These are phyloP conservation scores for Dendrophyllia cribrosa DNA, from an alignment of 64 coral and sea anemone genomes.

Conservation along the genomic window DNA sequence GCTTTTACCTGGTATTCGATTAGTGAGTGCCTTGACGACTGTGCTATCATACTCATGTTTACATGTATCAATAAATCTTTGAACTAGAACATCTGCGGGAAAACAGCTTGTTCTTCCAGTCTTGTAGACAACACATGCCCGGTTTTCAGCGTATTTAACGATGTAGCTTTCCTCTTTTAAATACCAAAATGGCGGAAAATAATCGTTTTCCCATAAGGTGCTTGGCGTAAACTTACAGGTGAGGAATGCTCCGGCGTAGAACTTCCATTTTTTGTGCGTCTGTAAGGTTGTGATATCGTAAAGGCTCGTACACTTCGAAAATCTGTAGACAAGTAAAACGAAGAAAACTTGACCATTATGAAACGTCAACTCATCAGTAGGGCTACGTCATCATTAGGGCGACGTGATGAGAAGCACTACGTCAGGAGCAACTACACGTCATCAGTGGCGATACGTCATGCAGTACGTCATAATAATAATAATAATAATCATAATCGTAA, in stretches of 20 bases:
- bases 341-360: background rate
- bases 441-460: no score
- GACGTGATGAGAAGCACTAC: no score
- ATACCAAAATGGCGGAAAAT: slow-evolving; percentile 38
- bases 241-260: background rate
- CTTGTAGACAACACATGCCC: background rate
- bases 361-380: no score
- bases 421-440: no score
- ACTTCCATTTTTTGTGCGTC: slow-evolving; percentile 3
- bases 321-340: background rate
- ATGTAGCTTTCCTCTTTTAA: background rate
- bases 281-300: background rate
- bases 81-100: background rate
- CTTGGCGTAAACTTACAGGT: background rate
- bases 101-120: background rate
- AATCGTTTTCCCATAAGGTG: background rate
- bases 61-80: background rate
- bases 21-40: slow-evolving; percentile 3
- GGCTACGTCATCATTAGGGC: no score
- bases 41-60: background rate
- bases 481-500: no score
- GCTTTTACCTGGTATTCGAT: background rate
- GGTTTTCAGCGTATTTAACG: background rate
- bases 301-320: slow-evolving; percentile 24
- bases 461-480: no score